These are phyloP conservation scores for Cassiopea andromeda DNA, from an alignment of 30 jellyfish, hydroid and myxozoan species.

Conservation along the genomic window DNA sequence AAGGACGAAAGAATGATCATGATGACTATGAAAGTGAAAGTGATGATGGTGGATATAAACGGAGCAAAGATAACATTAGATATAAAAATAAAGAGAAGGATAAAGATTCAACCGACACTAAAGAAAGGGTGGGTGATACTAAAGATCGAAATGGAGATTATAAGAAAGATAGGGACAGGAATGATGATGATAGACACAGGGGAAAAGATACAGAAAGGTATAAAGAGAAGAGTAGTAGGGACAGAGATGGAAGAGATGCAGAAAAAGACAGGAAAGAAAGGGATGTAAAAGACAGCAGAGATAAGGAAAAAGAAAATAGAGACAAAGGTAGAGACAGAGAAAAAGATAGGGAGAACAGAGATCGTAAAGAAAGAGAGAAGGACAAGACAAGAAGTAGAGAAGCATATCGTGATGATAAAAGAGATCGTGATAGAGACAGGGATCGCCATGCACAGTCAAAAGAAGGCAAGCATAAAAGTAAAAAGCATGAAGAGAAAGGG, in stretches of 20 bases:
- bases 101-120: constrained; percentile 16
- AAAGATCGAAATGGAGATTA: constrained; percentile 42
- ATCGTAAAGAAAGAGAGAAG: constrained; percentile 33
- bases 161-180: constrained; percentile 19
- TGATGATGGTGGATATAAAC: constrained; percentile 40
- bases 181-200: constrained; percentile 28
- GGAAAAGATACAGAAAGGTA: background rate
- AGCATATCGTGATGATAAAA: constrained; percentile 24
- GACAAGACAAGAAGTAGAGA: constrained; percentile 26
- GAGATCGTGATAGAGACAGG: constrained; percentile 59
- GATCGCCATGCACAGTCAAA: constrained; percentile 29
- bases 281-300: constrained; percentile 29
- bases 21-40: constrained; percentile 36
- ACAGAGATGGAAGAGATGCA: constrained; percentile 16
- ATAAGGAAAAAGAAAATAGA: constrained; percentile 41
- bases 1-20: constrained; percentile 11
- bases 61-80: constrained; percentile 8
- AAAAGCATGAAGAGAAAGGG: constrained; percentile 45
- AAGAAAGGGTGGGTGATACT: constrained; percentile 17
- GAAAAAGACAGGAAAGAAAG: constrained; percentile 23
- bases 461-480: constrained; percentile 43
- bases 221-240: constrained; percentile 15
- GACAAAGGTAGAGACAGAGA: constrained; percentile 36
- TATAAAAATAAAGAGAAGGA: constrained; percentile 37
- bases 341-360: constrained; percentile 35